Percentiles rank a stretch among this genome's conserved stretches.
These are phyloP conservation scores for Ostrea denselamellosa DNA, from an alignment of 1,140 invertebrate species.

Conservation along the genomic window DNA sequence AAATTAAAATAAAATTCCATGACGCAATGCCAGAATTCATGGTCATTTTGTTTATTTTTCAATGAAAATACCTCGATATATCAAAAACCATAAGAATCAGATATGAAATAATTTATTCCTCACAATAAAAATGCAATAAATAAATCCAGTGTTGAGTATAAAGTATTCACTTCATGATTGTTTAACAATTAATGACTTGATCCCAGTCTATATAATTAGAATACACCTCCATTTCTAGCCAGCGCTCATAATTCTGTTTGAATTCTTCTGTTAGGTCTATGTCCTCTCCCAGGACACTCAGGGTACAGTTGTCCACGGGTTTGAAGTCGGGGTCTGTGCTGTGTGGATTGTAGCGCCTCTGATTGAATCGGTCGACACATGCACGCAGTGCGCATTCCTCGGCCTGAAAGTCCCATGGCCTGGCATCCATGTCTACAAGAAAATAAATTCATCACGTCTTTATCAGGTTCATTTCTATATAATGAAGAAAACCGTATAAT, in stretches of 20 bases:
- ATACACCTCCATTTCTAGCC: slow-evolving; percentile 98
- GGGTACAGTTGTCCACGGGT: slow-evolving; percentile 91
- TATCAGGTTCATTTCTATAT: too few species aligned
- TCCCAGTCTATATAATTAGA: slow-evolving; percentile 86
- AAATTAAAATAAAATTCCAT: too few species aligned
- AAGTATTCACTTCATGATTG: background rate
- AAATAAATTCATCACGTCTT: background rate
- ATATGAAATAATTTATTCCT: slow-evolving; percentile 17
- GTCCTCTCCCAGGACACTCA: slow-evolving; percentile 87
- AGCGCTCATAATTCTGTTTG: slow-evolving; percentile 96
- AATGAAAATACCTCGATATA: too few species aligned
- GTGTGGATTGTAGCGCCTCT: slow-evolving; percentile 87
- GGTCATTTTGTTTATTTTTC: too few species aligned
- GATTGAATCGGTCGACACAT: slow-evolving; percentile 97
- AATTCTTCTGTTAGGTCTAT: slow-evolving; percentile 95
- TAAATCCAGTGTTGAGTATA: background rate
- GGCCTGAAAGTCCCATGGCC: slow-evolving; percentile 99
- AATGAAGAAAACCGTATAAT: too few species aligned
- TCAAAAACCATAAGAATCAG: background rate
- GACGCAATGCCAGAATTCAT: too few species aligned
- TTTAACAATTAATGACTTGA: slow-evolving; percentile 77
- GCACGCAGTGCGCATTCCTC: slow-evolving; percentile 96
- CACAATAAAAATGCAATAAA: slow-evolving; percentile 1
- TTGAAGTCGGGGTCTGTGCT: slow-evolving; percentile 84
- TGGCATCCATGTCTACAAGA: slow-evolving; percentile 92